Percentiles rank a stretch among this genome's conserved stretches.
Evolutionary conservation across 2,888 invertebrate genomes (phyloP).

Genomic region (Bimastos eiseni): DNA sequence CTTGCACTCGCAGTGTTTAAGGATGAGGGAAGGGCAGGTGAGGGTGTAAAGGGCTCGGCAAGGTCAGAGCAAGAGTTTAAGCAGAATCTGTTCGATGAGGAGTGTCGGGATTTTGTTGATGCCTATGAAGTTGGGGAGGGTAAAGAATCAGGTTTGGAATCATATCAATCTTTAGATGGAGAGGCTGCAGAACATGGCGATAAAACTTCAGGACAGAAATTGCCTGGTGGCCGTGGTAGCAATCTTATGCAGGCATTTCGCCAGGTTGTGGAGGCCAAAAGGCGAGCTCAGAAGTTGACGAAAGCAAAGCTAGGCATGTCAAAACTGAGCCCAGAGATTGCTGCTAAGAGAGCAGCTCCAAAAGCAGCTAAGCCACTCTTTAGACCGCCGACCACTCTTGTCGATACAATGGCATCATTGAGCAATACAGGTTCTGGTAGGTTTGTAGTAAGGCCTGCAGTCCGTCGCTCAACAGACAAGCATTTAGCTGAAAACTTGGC

Average conservation of each 20-base stretch:
- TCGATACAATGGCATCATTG: background rate
- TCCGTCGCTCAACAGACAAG: background rate
- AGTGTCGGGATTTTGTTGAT: background rate
- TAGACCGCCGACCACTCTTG: background rate
- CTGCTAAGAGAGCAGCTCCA: background rate
- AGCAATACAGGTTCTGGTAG: background rate
- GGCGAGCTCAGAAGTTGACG: background rate
- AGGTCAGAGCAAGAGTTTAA: background rate
- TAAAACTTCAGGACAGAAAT: slow-evolving; percentile 6
- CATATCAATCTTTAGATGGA: background rate
- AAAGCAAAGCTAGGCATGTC: background rate
- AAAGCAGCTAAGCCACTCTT: background rate
- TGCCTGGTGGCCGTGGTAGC: background rate
- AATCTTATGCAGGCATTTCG: slow-evolving; percentile 7
- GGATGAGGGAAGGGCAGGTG: background rate
- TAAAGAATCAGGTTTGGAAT: background rate
- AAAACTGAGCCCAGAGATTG: background rate
- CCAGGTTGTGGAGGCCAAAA: background rate
- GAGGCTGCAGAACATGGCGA: background rate
- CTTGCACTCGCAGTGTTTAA: slow-evolving; percentile 15
- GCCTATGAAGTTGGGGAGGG: background rate
- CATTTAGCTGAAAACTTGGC: slow-evolving; percentile 6
- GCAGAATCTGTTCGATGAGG: background rate
- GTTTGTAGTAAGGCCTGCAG: background rate
- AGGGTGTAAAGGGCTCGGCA: background rate